Evolutionary conservation across 2,888 invertebrate species (phyloP), one percentile per base, ranked within the genome.

Genomic region (Idaea biselata): DNA sequence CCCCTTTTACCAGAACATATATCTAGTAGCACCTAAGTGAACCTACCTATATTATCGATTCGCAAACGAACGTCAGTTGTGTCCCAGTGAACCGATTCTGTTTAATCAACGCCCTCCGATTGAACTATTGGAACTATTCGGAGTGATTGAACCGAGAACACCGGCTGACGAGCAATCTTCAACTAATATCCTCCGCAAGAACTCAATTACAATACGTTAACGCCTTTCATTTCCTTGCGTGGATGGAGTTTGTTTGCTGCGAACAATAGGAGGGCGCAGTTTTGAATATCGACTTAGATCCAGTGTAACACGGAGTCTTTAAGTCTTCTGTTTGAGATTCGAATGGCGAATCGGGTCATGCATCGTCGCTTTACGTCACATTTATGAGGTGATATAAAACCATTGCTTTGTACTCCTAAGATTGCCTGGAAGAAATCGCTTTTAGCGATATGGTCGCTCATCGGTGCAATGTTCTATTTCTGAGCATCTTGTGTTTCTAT

Each of bases 151-250:
- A 84, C 77, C 83, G 87, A 84, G 82, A 86, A 88, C 84, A 79
- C 80, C 79, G 80, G 81, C 83, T 89, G 89, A 88, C 88, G 88
- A 91, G 88, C 91, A 92, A 92, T 91, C 91, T 91, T 91, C 87
- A 72, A 82, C 85, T 89, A 91, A 91, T 91, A 91, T 91, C 91
- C 91, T 89, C 84, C 80, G 76, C 80, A 80, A 79, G 82, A 92
- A 92, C 90, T 89, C 87, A 83, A 91, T 91, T 89, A 89, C 86
- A 81, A 84, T 82, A 82, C 76, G 77, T 70, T 68, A 82, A 81
- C 73, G 82, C 79, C 84, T 86, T 89, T 86, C 84, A 90, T 90
- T 89, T 88, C 88, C 89, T 86, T 73, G 70, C 83, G 76, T 77
- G 80, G 78, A 70, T 64, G 62, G 62, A 63, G 73, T 70, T 71